Percentiles rank a stretch among this genome's conserved stretches.
These are phyloP conservation scores for Chrysomallon squamiferum DNA, from an alignment of 1,140 invertebrate species.

Conservation along the genomic window DNA sequence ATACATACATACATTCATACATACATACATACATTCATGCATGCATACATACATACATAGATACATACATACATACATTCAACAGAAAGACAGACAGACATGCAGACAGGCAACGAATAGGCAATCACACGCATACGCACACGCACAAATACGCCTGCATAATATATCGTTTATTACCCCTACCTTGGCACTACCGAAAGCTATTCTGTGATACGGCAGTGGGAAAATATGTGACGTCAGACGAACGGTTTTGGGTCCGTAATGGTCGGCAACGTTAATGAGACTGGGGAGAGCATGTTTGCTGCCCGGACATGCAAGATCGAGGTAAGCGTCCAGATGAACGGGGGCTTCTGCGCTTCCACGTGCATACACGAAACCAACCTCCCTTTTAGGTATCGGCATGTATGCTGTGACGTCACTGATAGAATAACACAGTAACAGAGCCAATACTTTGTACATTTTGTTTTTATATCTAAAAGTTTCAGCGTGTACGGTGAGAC, in stretches of 20 bases:
- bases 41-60: neutral
- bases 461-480: too few species aligned
- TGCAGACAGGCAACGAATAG: neutral
- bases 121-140: neutral
- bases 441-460: too few species aligned
- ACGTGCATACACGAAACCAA: constrained; percentile 31
- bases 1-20: neutral
- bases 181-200: constrained; percentile 34
- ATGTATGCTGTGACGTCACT: constrained; percentile 6
- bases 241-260: constrained; percentile 24
- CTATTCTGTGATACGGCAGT: constrained; percentile 42
- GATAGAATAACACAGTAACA: too few species aligned
- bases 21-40: neutral
- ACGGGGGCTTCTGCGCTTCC: constrained; percentile 21
- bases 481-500: too few species aligned
- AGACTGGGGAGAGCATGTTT: constrained; percentile 26
- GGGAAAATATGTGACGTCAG: constrained; percentile 37
- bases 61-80: neutral
- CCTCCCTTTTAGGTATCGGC: constrained; percentile 19
- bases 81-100: neutral
- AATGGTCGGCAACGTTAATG: constrained; percentile 25
- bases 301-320: constrained; percentile 42
- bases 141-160: neutral
- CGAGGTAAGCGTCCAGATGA: constrained; percentile 36
- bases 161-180: neutral